Conservation (phyloP, 2,888 invertebrate genomes). For the Himalopsyche tibetana region DNA sequence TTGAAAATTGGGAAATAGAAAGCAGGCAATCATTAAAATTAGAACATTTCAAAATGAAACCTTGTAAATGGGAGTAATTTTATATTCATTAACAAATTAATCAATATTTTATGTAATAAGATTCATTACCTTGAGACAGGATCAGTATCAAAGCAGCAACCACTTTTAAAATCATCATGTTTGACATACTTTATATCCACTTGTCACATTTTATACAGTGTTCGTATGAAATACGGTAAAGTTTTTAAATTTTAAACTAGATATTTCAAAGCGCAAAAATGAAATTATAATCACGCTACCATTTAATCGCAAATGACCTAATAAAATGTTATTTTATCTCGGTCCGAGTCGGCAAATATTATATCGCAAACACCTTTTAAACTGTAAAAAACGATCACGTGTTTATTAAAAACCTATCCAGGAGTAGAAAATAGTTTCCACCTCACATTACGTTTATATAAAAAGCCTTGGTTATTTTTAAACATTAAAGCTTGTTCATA, state of each 20-base stretch:
- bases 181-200: constrained; percentile 22
- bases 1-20: not conserved
- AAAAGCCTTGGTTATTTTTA: too few species aligned
- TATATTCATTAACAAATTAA: too few species aligned
- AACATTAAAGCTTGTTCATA: too few species aligned
- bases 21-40: not conserved
- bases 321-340: constrained; percentile 20
- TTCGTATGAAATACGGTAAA: not conserved
- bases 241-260: not conserved
- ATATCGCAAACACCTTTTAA: constrained; percentile 23
- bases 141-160: constrained; percentile 56
- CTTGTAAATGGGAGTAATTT: too few species aligned
- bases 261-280: not conserved
- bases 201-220: not conserved
- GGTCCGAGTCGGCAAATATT: not conserved
- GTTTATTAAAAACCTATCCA: not conserved
- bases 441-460: not conserved
- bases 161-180: constrained; percentile 50
- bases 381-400: not conserved
- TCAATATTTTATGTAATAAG: too few species aligned
- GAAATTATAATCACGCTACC: not conserved
- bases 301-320: constrained; percentile 5
- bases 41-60: too few species aligned
- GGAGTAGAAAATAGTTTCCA: not conserved
- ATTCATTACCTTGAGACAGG: constrained; percentile 60